Percentiles rank a stretch among this genome's conserved stretches.
Evolutionary conservation across 2,113 vertebrate genomes (phyloP).

Genomic region (Amazona guildingii): DNA sequence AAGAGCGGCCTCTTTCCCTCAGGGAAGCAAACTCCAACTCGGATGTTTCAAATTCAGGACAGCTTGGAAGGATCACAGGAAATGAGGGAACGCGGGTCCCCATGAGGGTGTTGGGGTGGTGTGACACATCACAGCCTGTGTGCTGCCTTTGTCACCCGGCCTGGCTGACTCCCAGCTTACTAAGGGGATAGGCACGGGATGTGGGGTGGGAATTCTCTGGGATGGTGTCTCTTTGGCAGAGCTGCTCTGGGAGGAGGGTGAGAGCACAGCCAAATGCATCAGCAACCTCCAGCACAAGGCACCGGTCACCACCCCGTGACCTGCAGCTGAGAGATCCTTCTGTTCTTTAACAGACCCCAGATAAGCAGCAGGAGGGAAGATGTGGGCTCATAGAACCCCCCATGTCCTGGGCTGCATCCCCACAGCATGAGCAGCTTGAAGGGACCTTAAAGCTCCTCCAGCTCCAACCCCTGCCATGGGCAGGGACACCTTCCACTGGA

Average conservation of each 20-base stretch:
- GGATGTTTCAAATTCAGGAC: neutral
- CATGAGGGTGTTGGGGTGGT: fast-evolving
- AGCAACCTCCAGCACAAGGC: neutral
- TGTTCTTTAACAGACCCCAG: neutral
- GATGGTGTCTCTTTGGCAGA: neutral
- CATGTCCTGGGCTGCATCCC: no score
- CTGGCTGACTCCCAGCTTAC: neutral
- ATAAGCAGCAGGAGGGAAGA: neutral
- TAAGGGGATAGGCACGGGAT: neutral
- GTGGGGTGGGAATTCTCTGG: neutral
- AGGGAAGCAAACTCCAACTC: neutral
- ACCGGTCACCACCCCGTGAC: neutral
- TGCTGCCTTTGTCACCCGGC: neutral
- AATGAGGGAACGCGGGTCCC: fast-evolving
- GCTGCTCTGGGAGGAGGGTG: neutral
- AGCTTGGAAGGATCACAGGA: neutral
- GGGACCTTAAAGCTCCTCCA: no score
- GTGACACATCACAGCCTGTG: fast-evolving
- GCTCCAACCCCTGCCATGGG: no score
- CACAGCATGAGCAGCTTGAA: no score
- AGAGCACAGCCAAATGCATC: neutral
- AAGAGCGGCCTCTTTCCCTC: neutral
- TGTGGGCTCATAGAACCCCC: no score
- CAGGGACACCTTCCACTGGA: no score
- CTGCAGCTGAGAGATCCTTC: neutral